These are phyloP conservation scores for Tribolium madens DNA, from an alignment of 1,140 invertebrate species.

Conservation along the genomic window DNA sequence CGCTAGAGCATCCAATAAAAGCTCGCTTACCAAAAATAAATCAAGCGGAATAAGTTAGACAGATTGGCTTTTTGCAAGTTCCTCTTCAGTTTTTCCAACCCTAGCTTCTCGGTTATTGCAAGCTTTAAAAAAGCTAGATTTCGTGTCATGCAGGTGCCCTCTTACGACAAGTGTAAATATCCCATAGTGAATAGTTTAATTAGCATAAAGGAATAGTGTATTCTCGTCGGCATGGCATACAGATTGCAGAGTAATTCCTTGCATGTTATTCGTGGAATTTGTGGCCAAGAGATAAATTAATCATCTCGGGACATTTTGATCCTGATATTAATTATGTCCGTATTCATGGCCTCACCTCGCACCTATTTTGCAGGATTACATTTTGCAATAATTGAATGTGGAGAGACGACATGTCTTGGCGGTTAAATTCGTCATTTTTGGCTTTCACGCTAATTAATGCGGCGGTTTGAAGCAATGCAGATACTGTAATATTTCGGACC, in stretches of 20 bases:
- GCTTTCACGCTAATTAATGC: not conserved
- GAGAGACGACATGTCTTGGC: not conserved
- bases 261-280: constrained; percentile 35
- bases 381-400: constrained; percentile 43
- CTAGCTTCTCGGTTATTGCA: not conserved
- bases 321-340: constrained; percentile 48
- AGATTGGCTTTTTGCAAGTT: constrained; percentile 38
- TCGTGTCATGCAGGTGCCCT: constrained; percentile 9
- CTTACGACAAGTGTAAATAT: not conserved
- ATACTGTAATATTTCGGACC: too few species aligned
- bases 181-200: constrained; percentile 6
- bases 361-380: constrained; percentile 41
- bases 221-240: constrained; percentile 9
- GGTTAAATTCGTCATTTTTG: not conserved
- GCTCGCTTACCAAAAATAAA: constrained; percentile 38
- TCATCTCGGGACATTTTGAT: constrained; percentile 47
- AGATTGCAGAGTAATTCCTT: constrained; percentile 31
- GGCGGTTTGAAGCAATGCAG: not conserved
- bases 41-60: constrained; percentile 45
- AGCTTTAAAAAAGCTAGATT: constrained; percentile 1
- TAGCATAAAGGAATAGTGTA: constrained; percentile 14
- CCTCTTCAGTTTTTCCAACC: not conserved
- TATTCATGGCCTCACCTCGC: constrained; percentile 42
- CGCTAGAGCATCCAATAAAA: constrained; percentile 4
- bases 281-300: constrained; percentile 46